Evolutionary conservation across 2,797 vertebrate species (phyloP).

Genomic region (Hemitrygon akajei): DNA sequence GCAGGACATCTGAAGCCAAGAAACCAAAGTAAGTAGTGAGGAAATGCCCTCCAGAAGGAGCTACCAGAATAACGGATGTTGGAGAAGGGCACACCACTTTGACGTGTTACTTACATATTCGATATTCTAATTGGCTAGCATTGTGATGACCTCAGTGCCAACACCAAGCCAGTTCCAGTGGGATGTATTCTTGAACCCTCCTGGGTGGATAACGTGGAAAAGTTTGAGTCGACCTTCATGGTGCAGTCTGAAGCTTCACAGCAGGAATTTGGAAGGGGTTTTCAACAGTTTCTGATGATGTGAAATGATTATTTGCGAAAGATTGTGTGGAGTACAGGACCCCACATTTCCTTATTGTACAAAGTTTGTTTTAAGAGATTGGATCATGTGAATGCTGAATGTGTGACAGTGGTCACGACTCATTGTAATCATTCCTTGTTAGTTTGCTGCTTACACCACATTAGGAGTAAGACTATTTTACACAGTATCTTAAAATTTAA

Average conservation of each 20-base stretch:
- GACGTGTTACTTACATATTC: conserved; percentile 6
- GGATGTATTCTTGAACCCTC: neutral
- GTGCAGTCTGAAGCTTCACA: neutral
- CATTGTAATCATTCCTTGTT: conserved; percentile 21
- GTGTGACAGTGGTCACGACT: neutral
- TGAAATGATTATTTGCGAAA: neutral
- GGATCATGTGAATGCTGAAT: neutral
- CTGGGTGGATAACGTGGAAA: neutral
- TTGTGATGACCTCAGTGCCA: neutral
- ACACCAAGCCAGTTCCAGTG: neutral
- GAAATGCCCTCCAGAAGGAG: neutral
- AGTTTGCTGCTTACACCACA: conserved; percentile 21
- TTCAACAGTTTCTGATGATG: neutral
- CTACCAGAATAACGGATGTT: neutral
- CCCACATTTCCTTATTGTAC: neutral
- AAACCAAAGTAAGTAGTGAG: neutral
- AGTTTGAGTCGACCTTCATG: neutral
- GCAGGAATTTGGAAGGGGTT: too few relatives aligned
- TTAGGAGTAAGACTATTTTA: conserved; percentile 22
- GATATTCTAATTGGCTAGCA: neutral
- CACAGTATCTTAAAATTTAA: conserved; percentile 33
- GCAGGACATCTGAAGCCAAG: neutral
- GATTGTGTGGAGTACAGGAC: neutral
- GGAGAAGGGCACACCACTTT: neutral
- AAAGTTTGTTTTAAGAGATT: conserved; percentile 9